A percentile compares a stretch with the other conserved stretches of the same genome.
These are phyloP conservation scores for Siderastrea siderea DNA, from an alignment of 92 coral and sea anemone genomes.

Conservation along the genomic window DNA sequence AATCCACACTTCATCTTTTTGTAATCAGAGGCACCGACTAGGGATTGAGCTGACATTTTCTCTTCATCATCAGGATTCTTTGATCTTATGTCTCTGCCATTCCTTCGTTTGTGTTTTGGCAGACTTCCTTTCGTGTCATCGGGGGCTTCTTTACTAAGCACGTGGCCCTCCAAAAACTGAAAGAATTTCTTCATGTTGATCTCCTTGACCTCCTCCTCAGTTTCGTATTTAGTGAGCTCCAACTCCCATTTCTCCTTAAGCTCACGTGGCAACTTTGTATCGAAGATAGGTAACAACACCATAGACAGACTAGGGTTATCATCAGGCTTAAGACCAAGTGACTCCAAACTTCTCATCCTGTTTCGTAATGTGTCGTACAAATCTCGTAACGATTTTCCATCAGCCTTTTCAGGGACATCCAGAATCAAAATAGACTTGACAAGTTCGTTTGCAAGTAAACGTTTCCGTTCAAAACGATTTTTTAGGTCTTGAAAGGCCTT, in stretches of 20 bases:
- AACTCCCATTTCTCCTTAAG: conserved; percentile 28
- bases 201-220: conserved; percentile 17
- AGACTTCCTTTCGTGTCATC: not conserved
- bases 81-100: not conserved
- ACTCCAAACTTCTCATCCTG: conserved; percentile 36
- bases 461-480: no score
- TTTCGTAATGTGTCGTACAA: not conserved
- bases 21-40: not conserved
- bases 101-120: not conserved
- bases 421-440: no score
- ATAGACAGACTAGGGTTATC: conserved; percentile 10
- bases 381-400: no score
- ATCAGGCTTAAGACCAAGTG: conserved; percentile 25
- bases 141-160: not conserved
- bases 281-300: conserved; percentile 24
- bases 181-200: not conserved
- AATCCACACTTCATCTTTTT: not conserved
- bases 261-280: conserved; percentile 30
- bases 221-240: conserved; percentile 29
- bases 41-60: not conserved
- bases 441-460: no score
- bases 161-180: conserved; percentile 15
- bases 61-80: not conserved
- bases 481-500: no score
- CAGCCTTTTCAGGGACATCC: no score